Evolutionary conservation across 2,888 invertebrate species (phyloP).

Genomic region (Gymnocheta viridis): DNA sequence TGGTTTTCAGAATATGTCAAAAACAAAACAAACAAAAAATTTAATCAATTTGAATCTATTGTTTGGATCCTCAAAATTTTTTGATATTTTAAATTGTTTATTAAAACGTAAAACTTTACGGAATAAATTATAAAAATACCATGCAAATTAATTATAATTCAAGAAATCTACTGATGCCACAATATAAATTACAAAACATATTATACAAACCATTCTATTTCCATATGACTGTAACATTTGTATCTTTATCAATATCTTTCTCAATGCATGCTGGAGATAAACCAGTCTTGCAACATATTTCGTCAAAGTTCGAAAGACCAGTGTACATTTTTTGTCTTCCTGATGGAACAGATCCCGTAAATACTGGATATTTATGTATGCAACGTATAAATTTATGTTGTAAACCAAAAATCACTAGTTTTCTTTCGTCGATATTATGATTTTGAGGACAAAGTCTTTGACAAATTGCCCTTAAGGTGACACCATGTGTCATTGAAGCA

Average conservation of each 20-base stretch:
- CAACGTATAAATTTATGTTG: conserved; percentile 85
- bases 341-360: conserved; percentile 82
- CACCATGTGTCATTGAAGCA: conserved; percentile 87
- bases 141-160: too few relatives aligned
- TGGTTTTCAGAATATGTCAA: too few relatives aligned
- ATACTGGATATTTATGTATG: conserved; percentile 84
- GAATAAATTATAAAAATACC: too few relatives aligned
- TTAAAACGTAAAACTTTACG: too few relatives aligned
- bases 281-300: conserved; percentile 93
- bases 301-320: conserved; percentile 91
- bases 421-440: conserved; percentile 82
- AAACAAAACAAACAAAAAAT: too few relatives aligned
- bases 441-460: conserved; percentile 86
- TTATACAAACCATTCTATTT: conserved; percentile 83
- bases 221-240: conserved; percentile 91
- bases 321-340: conserved; percentile 87
- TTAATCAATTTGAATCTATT: too few relatives aligned
- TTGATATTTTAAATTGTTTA: too few relatives aligned
- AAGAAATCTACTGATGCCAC: neutral
- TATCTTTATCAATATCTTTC: conserved; percentile 91
- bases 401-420: conserved; percentile 84
- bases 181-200: neutral
- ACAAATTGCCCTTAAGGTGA: conserved; percentile 87
- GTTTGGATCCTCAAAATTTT: too few relatives aligned
- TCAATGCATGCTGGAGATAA: conserved; percentile 89